These are phyloP conservation scores for Rhopalosiphum maidis DNA, from an alignment of 1,140 invertebrate genomes.

Conservation along the genomic window DNA sequence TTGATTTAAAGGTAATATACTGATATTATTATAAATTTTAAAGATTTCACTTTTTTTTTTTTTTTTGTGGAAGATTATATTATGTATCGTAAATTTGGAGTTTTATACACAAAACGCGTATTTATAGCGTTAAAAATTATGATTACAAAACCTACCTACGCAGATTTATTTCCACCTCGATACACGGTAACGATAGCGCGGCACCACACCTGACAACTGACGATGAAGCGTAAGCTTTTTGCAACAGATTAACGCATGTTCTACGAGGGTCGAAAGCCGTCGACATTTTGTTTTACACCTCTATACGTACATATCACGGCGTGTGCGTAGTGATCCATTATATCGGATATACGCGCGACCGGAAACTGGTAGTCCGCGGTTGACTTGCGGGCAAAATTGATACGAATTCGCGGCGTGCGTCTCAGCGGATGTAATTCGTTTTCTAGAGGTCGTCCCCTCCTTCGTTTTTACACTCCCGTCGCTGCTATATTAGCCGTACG, in stretches of 20 bases:
- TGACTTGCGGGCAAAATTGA: neutral
- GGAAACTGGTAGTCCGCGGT: neutral
- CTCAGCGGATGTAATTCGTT: slow-evolving; percentile 32
- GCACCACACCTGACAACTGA: neutral
- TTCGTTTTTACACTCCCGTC: neutral
- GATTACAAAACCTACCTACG: neutral
- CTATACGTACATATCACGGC: neutral
- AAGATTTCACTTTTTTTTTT: too few species aligned
- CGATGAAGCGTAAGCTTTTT: neutral
- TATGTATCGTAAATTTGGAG: too few species aligned
- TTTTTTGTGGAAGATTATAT: too few species aligned
- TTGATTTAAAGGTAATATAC: neutral
- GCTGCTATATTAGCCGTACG: neutral
- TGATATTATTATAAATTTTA: too few species aligned
- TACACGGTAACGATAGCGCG: neutral
- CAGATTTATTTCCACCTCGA: neutral
- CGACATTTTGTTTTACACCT: neutral
- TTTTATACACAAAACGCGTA: neutral
- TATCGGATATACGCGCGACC: neutral
- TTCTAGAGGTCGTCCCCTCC: neutral
- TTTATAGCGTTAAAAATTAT: neutral
- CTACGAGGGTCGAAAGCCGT: neutral
- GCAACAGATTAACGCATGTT: slow-evolving; percentile 9
- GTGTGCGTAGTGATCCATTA: slow-evolving; percentile 30
- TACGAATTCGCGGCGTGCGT: neutral